phyloP scores from a whole-genome alignment of 2,113 vertebrate species.

The Taxidea taxus region DNA sequence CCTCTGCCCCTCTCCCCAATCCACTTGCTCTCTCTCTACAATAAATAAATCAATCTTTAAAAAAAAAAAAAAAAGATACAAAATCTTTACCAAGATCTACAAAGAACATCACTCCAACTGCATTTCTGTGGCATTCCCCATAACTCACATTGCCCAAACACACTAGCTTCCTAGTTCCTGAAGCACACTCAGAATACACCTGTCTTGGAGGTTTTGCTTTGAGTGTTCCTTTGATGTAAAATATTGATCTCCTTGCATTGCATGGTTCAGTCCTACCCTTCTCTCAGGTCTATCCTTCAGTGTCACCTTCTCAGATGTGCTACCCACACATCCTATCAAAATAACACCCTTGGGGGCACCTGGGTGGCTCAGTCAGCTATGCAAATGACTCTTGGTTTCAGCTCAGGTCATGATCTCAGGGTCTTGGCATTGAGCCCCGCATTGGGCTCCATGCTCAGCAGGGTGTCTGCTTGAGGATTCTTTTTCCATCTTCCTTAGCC shows the following conservation, averaged over 20 bases:
- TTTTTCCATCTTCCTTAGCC: not conserved
- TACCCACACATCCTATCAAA: not conserved
- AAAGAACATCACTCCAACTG: not conserved
- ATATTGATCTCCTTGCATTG: not conserved
- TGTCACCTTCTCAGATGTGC: not conserved
- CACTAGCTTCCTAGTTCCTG: not conserved
- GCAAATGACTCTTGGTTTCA: not conserved
- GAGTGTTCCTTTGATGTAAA: not conserved
- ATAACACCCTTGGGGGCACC: not conserved
- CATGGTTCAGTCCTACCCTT: not conserved
- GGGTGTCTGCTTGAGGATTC: not conserved
- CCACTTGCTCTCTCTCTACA: too few relatives aligned
- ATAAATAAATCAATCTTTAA: too few relatives aligned
- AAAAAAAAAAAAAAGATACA: too few relatives aligned
- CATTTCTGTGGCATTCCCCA: not conserved
- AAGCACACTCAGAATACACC: not conserved
- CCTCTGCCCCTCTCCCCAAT: too few relatives aligned
- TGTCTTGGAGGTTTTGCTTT: not conserved
- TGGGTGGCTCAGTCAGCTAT: not conserved
- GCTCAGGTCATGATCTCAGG: not conserved
- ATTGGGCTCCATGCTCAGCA: not conserved
- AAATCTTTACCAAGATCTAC: not conserved
- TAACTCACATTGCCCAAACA: not conserved
- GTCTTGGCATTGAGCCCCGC: not conserved
- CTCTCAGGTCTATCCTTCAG: not conserved